phyloP scores from a whole-genome alignment of 2,113 vertebrate genomes.

The Catharus bicknelli region DNA sequence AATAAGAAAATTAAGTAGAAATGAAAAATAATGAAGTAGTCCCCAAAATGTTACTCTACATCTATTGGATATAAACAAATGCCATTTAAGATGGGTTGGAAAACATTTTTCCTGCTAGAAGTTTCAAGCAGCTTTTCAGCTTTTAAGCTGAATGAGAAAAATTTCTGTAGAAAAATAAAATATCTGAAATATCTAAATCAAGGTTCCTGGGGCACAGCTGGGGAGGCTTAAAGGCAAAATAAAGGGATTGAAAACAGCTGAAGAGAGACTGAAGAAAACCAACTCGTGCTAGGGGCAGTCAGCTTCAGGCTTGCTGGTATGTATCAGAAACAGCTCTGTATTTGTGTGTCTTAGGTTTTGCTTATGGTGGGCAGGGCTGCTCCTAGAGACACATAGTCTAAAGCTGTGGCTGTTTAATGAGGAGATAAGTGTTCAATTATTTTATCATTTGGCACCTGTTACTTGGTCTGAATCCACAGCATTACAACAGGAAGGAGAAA shows the following conservation, averaged over 20 bases:
- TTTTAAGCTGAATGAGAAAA: not conserved
- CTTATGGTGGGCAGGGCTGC: fast-evolving
- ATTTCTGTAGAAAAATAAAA: not conserved
- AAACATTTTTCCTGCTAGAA: fast-evolving
- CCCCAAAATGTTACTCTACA: not conserved
- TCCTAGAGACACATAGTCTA: fast-evolving
- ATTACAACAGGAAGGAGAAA: not conserved
- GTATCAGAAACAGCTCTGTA: fast-evolving
- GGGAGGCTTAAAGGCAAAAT: not conserved
- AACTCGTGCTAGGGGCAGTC: fast-evolving
- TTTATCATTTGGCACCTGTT: not conserved
- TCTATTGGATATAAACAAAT: not conserved
- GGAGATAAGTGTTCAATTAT: not conserved
- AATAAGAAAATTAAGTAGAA: not conserved
- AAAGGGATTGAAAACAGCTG: not conserved
- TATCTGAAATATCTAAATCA: not conserved
- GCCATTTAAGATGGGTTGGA: not conserved
- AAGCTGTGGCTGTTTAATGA: not conserved
- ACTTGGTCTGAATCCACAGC: not conserved
- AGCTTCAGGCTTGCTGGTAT: not conserved
- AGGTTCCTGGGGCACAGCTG: not conserved
- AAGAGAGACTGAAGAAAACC: not conserved
- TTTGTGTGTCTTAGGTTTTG: not conserved
- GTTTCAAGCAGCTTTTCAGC: not conserved
- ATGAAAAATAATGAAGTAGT: not conserved